A percentile compares a stretch with the other conserved stretches of the same genome.
phyloP scores from a whole-genome alignment of 1,140 invertebrate genomes.

The Elymnias hypermnestra region DNA sequence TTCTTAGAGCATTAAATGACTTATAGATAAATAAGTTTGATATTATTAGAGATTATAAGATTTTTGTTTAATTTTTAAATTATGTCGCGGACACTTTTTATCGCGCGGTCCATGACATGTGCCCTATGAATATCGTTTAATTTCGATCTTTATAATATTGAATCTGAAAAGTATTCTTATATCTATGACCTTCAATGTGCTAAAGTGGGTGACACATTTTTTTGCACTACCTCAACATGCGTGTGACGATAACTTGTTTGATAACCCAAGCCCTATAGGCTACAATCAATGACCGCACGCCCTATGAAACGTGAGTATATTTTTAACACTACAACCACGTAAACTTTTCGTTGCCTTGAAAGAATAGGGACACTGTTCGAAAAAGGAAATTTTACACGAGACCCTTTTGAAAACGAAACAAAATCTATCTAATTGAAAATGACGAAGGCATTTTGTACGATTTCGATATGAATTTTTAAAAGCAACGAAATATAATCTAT shows the following conservation, averaged over 20 bases:
- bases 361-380: no score
- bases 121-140: slow-evolving; percentile 33
- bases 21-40: slow-evolving; percentile 3
- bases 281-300: slow-evolving; percentile 26
- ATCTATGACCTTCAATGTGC: slow-evolving; percentile 58
- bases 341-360: no score
- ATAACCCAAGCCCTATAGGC: slow-evolving; percentile 52
- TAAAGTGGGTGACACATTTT: slow-evolving; percentile 61
- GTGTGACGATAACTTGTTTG: slow-evolving; percentile 35
- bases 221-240: slow-evolving; percentile 43
- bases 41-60: slow-evolving; percentile 3
- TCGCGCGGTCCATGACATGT: slow-evolving; percentile 50
- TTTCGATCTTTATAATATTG: slow-evolving; percentile 36
- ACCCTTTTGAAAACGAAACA: no score
- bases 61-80: slow-evolving; percentile 27
- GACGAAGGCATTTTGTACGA: no score
- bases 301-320: slow-evolving; percentile 9
- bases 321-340: no score
- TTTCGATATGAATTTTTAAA: no score
- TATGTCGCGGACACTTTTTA: slow-evolving; percentile 33
- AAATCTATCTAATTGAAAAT: no score
- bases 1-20: neutral
- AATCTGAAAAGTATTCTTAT: slow-evolving; percentile 37
- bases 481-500: no score
- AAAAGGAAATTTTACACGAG: no score